Percentiles rank a stretch among this genome's conserved stretches.
Evolutionary conservation across 2,888 invertebrate species (phyloP).

Genomic region (Flabesymbios commensalis): DNA sequence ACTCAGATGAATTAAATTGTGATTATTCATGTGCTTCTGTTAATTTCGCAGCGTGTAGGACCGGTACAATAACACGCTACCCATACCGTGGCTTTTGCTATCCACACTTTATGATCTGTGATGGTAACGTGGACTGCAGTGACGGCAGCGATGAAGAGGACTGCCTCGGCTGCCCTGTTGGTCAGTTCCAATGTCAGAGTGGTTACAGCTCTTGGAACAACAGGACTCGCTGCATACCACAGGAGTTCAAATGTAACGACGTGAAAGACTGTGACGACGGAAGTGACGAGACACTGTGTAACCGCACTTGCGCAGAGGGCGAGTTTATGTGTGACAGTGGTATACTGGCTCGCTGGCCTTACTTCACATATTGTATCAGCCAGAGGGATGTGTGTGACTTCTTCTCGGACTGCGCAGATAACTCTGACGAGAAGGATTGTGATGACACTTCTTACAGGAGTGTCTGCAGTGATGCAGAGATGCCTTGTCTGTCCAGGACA

Average conservation of each 20-base stretch:
- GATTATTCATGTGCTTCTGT: too few relatives aligned
- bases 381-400: slow-evolving; percentile 4
- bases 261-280: slow-evolving; percentile 28
- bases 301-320: slow-evolving; percentile 13
- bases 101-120: slow-evolving; percentile 12
- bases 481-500: too few relatives aligned
- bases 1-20: slow-evolving; percentile 25
- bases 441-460: too few relatives aligned
- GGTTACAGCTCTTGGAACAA: slow-evolving; percentile 6
- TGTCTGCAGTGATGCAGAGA: too few relatives aligned
- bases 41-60: neutral
- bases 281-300: slow-evolving; percentile 25
- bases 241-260: slow-evolving; percentile 14
- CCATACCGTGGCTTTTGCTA: slow-evolving; percentile 5
- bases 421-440: slow-evolving; percentile 19
- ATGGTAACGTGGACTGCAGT: slow-evolving; percentile 19
- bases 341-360: slow-evolving; percentile 10
- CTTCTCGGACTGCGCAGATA: slow-evolving; percentile 14
- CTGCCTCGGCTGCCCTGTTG: slow-evolving; percentile 19
- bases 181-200: slow-evolving; percentile 21
- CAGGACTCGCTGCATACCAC: neutral
- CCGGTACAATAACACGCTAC: neutral
- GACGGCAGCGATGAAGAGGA: slow-evolving; percentile 22
- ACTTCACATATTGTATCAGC: slow-evolving; percentile 16
- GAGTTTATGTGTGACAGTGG: slow-evolving; percentile 15